These are phyloP conservation scores for Lophius piscatorius DNA, from an alignment of 2,113 vertebrate genomes.

Conservation along the genomic window DNA sequence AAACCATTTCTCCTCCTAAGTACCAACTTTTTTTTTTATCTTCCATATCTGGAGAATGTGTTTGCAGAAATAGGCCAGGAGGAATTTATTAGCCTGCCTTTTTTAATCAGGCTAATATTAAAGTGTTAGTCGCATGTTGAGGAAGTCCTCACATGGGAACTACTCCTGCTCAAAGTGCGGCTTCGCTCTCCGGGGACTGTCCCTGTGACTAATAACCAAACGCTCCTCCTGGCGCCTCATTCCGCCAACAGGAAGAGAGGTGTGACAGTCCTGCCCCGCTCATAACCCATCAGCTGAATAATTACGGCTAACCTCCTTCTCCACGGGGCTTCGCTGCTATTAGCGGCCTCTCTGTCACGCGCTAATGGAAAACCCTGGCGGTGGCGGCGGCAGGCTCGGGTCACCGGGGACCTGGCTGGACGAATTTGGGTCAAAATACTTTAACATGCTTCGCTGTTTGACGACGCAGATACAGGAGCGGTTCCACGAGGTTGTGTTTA, in stretches of 20 bases:
- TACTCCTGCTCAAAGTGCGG: too few species aligned
- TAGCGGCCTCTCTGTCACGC: constrained; percentile 34
- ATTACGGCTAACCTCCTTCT: constrained; percentile 55
- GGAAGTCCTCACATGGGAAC: too few species aligned
- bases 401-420: constrained; percentile 24
- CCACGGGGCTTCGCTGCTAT: too few species aligned
- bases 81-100: background rate
- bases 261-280: constrained; percentile 31
- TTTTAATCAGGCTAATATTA: constrained; percentile 8
- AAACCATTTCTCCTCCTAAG: background rate
- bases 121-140: constrained; percentile 4
- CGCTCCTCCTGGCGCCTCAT: constrained; percentile 7
- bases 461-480: too few species aligned
- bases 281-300: constrained; percentile 52
- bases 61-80: constrained; percentile 14
- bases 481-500: too few species aligned
- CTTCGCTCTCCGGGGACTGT: too few species aligned
- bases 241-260: constrained; percentile 16
- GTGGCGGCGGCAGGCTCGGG: constrained; percentile 1
- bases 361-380: constrained; percentile 40
- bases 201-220: constrained; percentile 28
- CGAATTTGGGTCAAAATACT: constrained; percentile 42
- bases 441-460: too few species aligned
- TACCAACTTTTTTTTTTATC: constrained; percentile 2
- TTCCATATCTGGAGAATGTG: constrained; percentile 2